Base-by-base conservation (phyloP, 2,113 vertebrate genomes). In the Ophthalmotilapia sp. region DNA sequence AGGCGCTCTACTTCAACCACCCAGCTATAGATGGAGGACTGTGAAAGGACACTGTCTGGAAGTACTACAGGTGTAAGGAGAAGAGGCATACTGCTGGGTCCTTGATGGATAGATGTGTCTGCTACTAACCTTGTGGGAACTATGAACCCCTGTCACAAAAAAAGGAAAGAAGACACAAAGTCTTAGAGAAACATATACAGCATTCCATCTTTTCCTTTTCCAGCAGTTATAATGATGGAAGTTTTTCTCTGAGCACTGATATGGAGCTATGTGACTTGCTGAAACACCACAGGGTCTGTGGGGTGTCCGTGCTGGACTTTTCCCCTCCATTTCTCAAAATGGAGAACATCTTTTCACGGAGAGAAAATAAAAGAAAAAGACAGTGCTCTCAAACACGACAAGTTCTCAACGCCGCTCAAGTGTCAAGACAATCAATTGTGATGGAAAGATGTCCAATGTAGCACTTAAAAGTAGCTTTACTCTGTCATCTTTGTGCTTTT, bases 11-110 rank as follows among this genome's bases (percentile, higher is more conserved):
- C 87, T 58, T 90, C 85, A 86, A 90, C 87, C 94, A 94, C 91
- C 56, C 91, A 95, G 92, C 80, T 96, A 89, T 96, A 95, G 89
- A 92, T 17, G 81, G 89, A 95, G 93, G 90, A 96, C 95, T 94
- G 96, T 96, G 96, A 96, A 93, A 96, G 96, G 96, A 96, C 96
- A 95, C 95, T 96, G 81, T 84, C 83, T 54, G 79, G 75, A 85
- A 31, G 36, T 40, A 75, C 84, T 33, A 19, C 56, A 81, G 53
- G 65, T 23, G 6, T 54, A 3, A 38, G 23, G 79, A 88, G 42
- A 58, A 40, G 79, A 62, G 31, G 75, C 84, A 51, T 6, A 47
- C 75, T 13, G 75, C 83, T 88, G 83, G 89, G 77, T 38, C 33
- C 55, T 81, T 80, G 88, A 80, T 80, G 80, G 60, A 88, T 42